Evolutionary conservation across 1,140 invertebrate genomes (phyloP).

Genomic region (Plectrocnemia conspersa): DNA sequence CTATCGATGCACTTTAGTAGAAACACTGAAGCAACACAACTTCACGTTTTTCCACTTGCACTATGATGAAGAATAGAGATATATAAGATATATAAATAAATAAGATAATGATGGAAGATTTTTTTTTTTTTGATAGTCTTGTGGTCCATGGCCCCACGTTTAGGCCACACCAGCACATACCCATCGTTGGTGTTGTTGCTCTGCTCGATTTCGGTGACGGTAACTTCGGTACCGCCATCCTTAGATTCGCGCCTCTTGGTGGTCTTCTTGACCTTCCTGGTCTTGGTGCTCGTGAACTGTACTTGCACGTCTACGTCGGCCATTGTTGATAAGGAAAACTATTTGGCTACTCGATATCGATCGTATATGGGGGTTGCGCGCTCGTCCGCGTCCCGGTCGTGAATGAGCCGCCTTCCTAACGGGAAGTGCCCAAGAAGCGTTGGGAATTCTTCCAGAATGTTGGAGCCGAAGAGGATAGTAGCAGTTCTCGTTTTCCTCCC

Average conservation of each 20-base stretch:
- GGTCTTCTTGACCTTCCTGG: constrained; percentile 84
- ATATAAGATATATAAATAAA: background rate
- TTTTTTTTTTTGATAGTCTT: background rate
- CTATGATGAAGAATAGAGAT: background rate
- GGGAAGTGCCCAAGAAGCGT: constrained; percentile 21
- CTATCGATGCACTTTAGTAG: background rate
- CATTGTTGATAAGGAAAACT: constrained; percentile 52
- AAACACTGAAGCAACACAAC: constrained; percentile 4
- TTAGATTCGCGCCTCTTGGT: constrained; percentile 69
- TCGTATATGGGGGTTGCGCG: constrained; percentile 24
- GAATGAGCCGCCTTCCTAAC: constrained; percentile 23
- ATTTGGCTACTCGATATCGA: constrained; percentile 30
- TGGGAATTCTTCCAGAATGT: constrained; percentile 32
- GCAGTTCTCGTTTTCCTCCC: constrained; percentile 25
- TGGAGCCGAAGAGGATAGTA: constrained; percentile 24
- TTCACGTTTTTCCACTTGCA: background rate
- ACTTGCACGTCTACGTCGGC: constrained; percentile 81
- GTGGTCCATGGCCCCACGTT: constrained; percentile 19
- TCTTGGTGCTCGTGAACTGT: constrained; percentile 77
- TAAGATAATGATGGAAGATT: background rate
- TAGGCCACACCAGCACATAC: constrained; percentile 69
- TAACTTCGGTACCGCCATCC: constrained; percentile 70
- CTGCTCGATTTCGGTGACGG: constrained; percentile 75
- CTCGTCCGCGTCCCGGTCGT: constrained; percentile 23
- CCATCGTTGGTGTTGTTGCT: constrained; percentile 67